Base-by-base conservation (phyloP, 2,113 vertebrate genomes). In the Vidua macroura region DNA sequence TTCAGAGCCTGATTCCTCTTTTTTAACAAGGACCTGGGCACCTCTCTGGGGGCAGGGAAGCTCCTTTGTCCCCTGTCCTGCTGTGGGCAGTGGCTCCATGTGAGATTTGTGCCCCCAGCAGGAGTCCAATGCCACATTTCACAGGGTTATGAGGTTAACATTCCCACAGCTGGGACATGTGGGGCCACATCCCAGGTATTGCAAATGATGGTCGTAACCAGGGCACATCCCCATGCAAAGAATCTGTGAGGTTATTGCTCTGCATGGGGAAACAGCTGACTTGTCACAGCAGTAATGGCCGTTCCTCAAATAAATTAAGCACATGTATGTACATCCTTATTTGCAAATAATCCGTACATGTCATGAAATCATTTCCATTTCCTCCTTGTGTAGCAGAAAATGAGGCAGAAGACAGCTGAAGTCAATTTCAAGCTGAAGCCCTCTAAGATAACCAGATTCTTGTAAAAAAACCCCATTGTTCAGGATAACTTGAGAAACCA, bases 161-260 rank as follows among this genome's bases (percentile, higher is more conserved):
- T 72, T 75, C 9, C 58, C 89, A 48, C 39, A 67, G 48, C 21
- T 39, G 37, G 39, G 49, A 63, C 3, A 0, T 48, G 15, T 55
- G 27, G 39, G 30, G 49, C 64, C 23, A 13, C 41, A 43, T 55
- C 33, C 20, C 43, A 78, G 28, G 15, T 69, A 46, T 2, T 49
- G 51, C 19, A 46, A 69, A 70, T 25, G 33, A 58, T 27, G 27
- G 19, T 20, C 35, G 49, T 25, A 24, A 84, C 12, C 43, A 67
- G 33, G 41, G 18, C 78, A 81, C 0, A 0, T 46, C n/a, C 43
- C 46, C 2, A 0, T 20, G 19, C 1, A 4, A 64, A 64, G 41
- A 64, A 60, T 16, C 51, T 46, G n/a, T 2, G 8, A 30, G 21
- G 24, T 68, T 25, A 53, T 69, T 52, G 43, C 16, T 27, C 56